phyloP scores from a whole-genome alignment of 2,797 vertebrate genomes.

The Eulemur mongoz region DNA sequence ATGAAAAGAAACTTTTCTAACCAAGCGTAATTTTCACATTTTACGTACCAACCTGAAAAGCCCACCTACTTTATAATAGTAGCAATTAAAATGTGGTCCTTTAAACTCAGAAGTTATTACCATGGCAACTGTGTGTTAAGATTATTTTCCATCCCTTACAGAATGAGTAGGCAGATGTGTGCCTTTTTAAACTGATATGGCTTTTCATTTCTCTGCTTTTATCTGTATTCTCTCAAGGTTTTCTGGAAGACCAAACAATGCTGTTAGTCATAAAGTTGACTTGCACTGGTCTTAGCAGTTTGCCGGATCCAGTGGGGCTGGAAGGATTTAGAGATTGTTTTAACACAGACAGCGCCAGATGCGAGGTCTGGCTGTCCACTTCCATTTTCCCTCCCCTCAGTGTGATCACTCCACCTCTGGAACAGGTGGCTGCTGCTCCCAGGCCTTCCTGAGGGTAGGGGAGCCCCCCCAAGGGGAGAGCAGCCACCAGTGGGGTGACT shows the following conservation, averaged over 20 bases:
- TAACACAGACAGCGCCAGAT: not conserved
- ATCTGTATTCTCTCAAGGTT: conserved; percentile 67
- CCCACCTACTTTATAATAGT: not conserved
- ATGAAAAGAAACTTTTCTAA: not conserved
- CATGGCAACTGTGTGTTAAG: not conserved
- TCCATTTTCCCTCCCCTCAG: not conserved
- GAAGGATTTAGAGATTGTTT: not conserved
- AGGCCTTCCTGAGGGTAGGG: not conserved
- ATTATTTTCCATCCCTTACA: conserved; percentile 5
- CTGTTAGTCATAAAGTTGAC: conserved; percentile 24
- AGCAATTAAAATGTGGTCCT: conserved; percentile 40
- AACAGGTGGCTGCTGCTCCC: not conserved
- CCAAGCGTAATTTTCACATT: conserved; percentile 2
- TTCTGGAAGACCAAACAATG: conserved; percentile 41
- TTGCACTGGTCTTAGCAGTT: not conserved
- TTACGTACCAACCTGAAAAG: not conserved
- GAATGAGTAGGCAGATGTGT: not conserved
- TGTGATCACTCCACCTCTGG: not conserved
- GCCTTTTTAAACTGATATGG: conserved; percentile 12
- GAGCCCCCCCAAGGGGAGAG: not conserved
- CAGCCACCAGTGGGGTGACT: not conserved
- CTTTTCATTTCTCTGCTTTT: conserved; percentile 29
- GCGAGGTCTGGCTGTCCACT: not conserved
- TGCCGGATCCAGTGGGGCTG: not conserved
- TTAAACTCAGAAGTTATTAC: conserved; percentile 19